Percentiles rank a stretch among this genome's conserved stretches.
Evolutionary conservation across 2,888 invertebrate genomes (phyloP).

Genomic region (Geotrupes spiniger): DNA sequence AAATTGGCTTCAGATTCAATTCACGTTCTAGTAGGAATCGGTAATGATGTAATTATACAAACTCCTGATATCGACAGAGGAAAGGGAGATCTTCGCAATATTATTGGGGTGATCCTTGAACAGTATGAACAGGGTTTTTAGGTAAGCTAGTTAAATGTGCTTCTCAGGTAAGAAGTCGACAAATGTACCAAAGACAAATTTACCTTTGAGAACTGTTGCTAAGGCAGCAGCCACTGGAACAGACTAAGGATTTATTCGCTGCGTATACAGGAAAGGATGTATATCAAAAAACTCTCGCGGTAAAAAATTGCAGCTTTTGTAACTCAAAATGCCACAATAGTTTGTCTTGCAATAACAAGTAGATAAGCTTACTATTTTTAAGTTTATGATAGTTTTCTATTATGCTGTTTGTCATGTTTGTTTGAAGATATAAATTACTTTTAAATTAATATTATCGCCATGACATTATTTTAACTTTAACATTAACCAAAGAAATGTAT

Average conservation of each 20-base stretch:
- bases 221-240: no score
- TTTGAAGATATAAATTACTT: neutral
- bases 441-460: no score
- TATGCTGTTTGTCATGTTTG: no score
- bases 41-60: slow-evolving; percentile 28
- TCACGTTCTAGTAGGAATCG: no score
- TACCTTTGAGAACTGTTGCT: no score
- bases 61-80: slow-evolving; percentile 30
- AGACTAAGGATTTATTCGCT: no score
- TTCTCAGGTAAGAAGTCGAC: no score
- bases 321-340: neutral
- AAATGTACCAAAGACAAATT: no score
- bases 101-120: slow-evolving; percentile 30
- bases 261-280: no score
- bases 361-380: neutral
- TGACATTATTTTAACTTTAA: no score
- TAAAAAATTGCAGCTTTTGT: neutral
- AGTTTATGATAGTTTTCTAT: neutral
- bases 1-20: slow-evolving; percentile 21
- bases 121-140: slow-evolving; percentile 24
- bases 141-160: no score
- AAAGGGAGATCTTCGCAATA: slow-evolving; percentile 28
- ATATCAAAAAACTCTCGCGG: neutral
- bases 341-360: neutral
- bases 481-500: no score